phyloP scores from a whole-genome alignment of 2,888 invertebrate species.

The Empis stercorea region DNA sequence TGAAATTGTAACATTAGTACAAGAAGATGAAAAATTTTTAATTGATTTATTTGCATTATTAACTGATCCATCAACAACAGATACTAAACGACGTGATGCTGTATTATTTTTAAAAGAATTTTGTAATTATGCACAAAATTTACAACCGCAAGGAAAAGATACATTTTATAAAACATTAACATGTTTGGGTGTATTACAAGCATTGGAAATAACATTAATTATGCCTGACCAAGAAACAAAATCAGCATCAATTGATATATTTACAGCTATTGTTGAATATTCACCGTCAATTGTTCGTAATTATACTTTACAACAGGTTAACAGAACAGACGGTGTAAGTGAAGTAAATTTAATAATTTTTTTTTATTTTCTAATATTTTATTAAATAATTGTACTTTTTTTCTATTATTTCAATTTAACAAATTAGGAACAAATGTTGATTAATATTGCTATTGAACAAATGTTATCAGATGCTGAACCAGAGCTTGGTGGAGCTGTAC shows the following conservation, averaged over 20 bases:
- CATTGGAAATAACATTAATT: slow-evolving; percentile 79
- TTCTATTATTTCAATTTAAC: slow-evolving; percentile 1
- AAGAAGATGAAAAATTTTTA: slow-evolving; percentile 96
- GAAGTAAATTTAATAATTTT: slow-evolving; percentile 1
- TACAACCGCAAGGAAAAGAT: slow-evolving; percentile 95
- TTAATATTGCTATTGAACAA: slow-evolving; percentile 96
- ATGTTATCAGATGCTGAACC: slow-evolving; percentile 95
- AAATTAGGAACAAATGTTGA: slow-evolving; percentile 74
- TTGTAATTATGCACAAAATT: slow-evolving; percentile 96
- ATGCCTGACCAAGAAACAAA: slow-evolving; percentile 91
- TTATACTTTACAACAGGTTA: slow-evolving; percentile 85
- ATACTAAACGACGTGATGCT: slow-evolving; percentile 78
- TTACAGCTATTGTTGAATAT: slow-evolving; percentile 96
- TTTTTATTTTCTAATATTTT: neutral
- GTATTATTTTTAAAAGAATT: slow-evolving; percentile 97
- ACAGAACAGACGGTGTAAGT: slow-evolving; percentile 72
- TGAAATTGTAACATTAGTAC: slow-evolving; percentile 94
- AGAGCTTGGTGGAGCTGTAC: slow-evolving; percentile 94
- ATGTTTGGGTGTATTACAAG: slow-evolving; percentile 74
- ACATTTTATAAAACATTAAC: slow-evolving; percentile 92
- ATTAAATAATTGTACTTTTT: too few species aligned
- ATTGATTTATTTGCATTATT: slow-evolving; percentile 88
- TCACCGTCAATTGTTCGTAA: slow-evolving; percentile 95
- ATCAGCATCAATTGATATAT: slow-evolving; percentile 93
- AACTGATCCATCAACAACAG: slow-evolving; percentile 75